Evolutionary conservation across 2,888 invertebrate species (phyloP).

Genomic region (Eupeodes luniger): DNA sequence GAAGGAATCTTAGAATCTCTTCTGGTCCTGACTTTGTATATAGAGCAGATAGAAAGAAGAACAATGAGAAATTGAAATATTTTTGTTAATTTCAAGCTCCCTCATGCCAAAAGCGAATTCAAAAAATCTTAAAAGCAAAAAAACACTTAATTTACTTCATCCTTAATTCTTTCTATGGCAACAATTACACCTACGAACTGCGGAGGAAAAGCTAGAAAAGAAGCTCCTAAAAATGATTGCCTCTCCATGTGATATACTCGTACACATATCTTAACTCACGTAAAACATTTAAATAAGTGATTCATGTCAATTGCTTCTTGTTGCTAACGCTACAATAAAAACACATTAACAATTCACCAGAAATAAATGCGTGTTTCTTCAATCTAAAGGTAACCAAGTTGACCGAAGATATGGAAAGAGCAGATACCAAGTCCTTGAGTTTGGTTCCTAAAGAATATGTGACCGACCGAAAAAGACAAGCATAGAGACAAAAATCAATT

Average conservation of each 20-base stretch:
- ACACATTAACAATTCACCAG: conserved; percentile 7
- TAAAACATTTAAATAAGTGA: conserved; percentile 74
- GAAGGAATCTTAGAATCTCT: no score
- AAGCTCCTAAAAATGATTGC: conserved; percentile 44
- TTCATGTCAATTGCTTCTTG: conserved; percentile 69
- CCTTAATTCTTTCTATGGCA: no score
- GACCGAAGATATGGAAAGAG: neutral
- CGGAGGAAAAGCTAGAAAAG: neutral
- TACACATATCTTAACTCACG: conserved; percentile 67
- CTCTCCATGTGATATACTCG: conserved; percentile 62
- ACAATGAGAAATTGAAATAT: no score
- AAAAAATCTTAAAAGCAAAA: no score
- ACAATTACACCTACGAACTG: no score
- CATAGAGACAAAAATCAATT: neutral
- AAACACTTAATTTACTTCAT: no score
- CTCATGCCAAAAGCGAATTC: no score
- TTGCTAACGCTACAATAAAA: conserved; percentile 58
- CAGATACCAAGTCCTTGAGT: neutral
- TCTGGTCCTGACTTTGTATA: no score
- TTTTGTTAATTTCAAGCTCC: no score
- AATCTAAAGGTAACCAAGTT: neutral
- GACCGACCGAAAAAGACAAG: neutral
- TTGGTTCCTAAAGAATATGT: neutral
- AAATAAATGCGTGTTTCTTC: conserved; percentile 6
- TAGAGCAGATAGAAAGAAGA: no score